Base-by-base conservation (phyloP, 1,140 invertebrate genomes). In the Listronotus bonariensis region DNA sequence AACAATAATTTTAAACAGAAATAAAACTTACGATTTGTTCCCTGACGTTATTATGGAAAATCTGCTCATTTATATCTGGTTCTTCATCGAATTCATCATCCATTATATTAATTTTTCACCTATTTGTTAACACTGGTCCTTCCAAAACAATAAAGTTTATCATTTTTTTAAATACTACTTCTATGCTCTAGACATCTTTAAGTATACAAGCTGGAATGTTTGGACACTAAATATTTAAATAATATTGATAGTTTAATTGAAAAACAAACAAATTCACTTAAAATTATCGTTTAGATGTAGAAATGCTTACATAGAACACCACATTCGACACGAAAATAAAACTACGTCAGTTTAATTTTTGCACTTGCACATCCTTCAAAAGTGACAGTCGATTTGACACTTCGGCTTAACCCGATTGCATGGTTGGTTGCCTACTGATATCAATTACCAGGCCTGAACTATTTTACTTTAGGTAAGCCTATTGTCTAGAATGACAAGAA, bases 31-130 rank as follows among this genome's bases (percentile, higher is more conserved):
- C 93, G 74, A 96, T 92, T 81, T 95, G 92, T 80, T 96, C 93
- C 67, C 94, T 83, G 60, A 97, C 90, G 75, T 92, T 95, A 77
- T 95, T 95, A 80, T 96, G 92, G 81, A 97, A 97, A 77, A 92
- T 84, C 81, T 93, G 91, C 79, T 92, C 89, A 72, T 89, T 84
- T 68, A 91, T 80, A 79, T 92, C 89, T 26, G 72, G 64, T 60
- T 76, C 73, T 61, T 74, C 74, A 43, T 71, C 75, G 68, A 70
- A 72, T 51, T 65, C 62, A 63, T 74, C 70, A 54, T 74, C 73
- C 73, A 74, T 74, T 67, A 66, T 69, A 64, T 65, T 11, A 26
- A 59, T 58, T 20, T 34, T 58, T 63, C 66, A 68, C 51, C 59
- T 68, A 53, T 62, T 56, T 42, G 31, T 58, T 34, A 63, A 59